Percentiles rank a stretch among this genome's conserved stretches.
These are phyloP conservation scores for Drosophila melanogaster DNA, from an alignment of 1,140 invertebrate genomes.

Conservation along the genomic window DNA sequence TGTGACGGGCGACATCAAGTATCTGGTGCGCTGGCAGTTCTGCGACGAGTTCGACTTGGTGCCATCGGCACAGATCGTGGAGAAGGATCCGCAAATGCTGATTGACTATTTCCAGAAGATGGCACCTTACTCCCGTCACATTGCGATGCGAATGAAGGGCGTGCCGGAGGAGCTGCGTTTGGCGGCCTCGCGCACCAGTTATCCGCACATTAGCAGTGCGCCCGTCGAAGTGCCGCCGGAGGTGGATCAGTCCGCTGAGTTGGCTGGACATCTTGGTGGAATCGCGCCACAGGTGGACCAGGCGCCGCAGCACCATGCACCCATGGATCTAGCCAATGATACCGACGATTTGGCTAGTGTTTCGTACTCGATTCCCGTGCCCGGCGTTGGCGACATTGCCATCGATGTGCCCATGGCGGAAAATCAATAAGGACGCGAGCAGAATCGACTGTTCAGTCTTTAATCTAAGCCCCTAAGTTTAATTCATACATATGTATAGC, in stretches of 20 bases:
- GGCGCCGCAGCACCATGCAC: constrained; percentile 23
- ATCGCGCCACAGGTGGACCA: constrained; percentile 26
- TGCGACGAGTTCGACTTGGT: constrained; percentile 81
- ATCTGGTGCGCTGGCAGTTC: constrained; percentile 77
- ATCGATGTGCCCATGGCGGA: constrained; percentile 79
- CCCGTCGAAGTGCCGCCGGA: constrained; percentile 29
- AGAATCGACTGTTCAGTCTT: constrained; percentile 5
- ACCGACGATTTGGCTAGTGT: constrained; percentile 53
- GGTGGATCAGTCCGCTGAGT: constrained; percentile 1
- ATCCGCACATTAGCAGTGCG: constrained; percentile 26
- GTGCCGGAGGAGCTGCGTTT: constrained; percentile 65
- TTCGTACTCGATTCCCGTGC: constrained; percentile 77
- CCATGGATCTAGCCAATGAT: constrained; percentile 44
- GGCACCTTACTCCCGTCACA: constrained; percentile 67
- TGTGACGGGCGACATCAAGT: constrained; percentile 71
- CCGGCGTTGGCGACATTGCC: constrained; percentile 74
- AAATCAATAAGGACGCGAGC: constrained; percentile 17
- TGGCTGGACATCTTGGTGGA: constrained; percentile 3
- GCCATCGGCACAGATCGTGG: constrained; percentile 50
- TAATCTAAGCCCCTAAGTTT: constrained; percentile 23
- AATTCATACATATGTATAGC: constrained; percentile 14
- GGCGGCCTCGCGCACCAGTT: constrained; percentile 42
- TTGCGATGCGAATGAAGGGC: constrained; percentile 66
- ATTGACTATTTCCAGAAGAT: constrained; percentile 78
- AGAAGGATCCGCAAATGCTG: constrained; percentile 75